Conservation (phyloP, 2,888 invertebrate genomes). For the Dendrolimus houi region DNA sequence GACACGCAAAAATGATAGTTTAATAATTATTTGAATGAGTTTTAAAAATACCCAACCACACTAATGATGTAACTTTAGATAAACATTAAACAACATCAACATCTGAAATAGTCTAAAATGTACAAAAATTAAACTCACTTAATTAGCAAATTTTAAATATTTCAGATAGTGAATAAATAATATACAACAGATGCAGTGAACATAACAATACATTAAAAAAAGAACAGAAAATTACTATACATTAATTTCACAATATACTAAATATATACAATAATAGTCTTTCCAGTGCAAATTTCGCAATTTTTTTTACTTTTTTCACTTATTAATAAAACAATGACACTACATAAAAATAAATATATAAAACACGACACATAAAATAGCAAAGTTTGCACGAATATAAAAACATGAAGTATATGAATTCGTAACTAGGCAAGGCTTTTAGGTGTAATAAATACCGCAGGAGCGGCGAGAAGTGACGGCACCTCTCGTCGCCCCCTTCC, state of each 20-base stretch:
- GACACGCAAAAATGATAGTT: constrained; percentile 48
- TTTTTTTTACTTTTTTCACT: constrained; percentile 63
- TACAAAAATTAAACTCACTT: background rate
- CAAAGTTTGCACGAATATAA: constrained; percentile 53
- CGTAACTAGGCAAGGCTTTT: constrained; percentile 58
- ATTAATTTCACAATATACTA: constrained; percentile 52
- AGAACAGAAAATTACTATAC: constrained; percentile 55
- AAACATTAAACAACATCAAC: constrained; percentile 21
- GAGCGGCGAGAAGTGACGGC: constrained; percentile 7
- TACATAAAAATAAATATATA: constrained; percentile 66
- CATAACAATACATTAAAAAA: constrained; percentile 40
- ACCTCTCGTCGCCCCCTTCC: constrained; percentile 22
- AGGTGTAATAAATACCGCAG: constrained; percentile 53
- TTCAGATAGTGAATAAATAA: constrained; percentile 30
- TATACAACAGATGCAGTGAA: constrained; percentile 33
- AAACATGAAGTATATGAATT: constrained; percentile 43
- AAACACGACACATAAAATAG: constrained; percentile 67
- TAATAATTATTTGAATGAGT: constrained; percentile 44
- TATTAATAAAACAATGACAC: constrained; percentile 70
- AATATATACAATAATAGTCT: constrained; percentile 52
- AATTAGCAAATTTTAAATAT: constrained; percentile 16
- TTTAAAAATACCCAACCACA: constrained; percentile 60
- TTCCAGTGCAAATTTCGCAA: constrained; percentile 51
- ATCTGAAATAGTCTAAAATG: constrained; percentile 26
- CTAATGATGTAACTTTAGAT: constrained; percentile 43